Evolutionary conservation across 2,113 vertebrate species (phyloP).

Genomic region (Bombycilla garrulus): DNA sequence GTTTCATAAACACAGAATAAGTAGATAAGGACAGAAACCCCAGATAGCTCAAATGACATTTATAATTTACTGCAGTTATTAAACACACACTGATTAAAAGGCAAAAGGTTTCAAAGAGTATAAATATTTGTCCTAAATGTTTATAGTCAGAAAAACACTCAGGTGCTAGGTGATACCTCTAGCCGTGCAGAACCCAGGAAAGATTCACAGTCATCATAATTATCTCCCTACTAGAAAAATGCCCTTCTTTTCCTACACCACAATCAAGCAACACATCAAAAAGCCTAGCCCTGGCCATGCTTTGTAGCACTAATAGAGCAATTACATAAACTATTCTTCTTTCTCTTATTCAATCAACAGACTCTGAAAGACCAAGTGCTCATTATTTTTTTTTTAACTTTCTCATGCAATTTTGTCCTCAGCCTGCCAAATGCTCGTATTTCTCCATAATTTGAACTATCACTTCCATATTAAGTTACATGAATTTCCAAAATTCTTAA

Average conservation of each 20-base stretch:
- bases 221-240: background rate
- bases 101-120: background rate
- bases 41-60: background rate
- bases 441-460: background rate
- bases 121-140: background rate
- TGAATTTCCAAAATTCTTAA: background rate
- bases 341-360: background rate
- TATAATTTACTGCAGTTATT: background rate
- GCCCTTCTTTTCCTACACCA: background rate
- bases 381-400: background rate
- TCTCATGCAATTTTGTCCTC: background rate
- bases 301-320: slow-evolving; percentile 19
- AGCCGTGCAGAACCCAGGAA: background rate
- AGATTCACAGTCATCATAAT: background rate
- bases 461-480: background rate
- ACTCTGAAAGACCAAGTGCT: slow-evolving; percentile 3
- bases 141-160: background rate
- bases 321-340: slow-evolving; percentile 9
- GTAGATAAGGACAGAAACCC: slow-evolving; percentile 7
- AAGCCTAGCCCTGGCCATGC: background rate
- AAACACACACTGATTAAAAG: background rate
- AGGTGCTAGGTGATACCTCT: background rate
- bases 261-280: background rate
- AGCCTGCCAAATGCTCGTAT: background rate
- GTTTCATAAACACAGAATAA: slow-evolving; percentile 41